Evolutionary conservation across 1,140 invertebrate species (phyloP).

Genomic region (Micrasema longulum): DNA sequence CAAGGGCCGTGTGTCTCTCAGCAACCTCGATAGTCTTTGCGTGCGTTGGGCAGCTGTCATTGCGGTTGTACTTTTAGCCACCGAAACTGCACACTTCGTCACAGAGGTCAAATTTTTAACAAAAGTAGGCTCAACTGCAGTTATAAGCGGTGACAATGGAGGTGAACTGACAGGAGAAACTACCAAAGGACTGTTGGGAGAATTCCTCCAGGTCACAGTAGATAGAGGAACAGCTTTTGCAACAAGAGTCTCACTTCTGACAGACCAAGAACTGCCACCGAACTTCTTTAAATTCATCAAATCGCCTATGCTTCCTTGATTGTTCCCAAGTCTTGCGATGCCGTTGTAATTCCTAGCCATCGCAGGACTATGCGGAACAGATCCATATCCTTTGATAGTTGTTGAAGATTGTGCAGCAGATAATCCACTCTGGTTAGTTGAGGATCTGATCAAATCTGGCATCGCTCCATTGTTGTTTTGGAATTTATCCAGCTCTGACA

Average conservation of each 20-base stretch:
- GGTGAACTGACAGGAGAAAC: constrained; percentile 59
- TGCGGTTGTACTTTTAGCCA: constrained; percentile 34
- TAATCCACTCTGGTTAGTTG: constrained; percentile 61
- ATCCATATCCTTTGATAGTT: constrained; percentile 61
- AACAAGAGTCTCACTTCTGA: constrained; percentile 74
- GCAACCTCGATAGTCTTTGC: constrained; percentile 73
- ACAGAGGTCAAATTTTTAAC: not conserved
- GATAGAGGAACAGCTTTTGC: constrained; percentile 78
- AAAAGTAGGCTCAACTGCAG: not conserved
- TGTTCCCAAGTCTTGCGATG: constrained; percentile 57
- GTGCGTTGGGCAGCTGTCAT: constrained; percentile 76
- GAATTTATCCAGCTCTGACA: constrained; percentile 79
- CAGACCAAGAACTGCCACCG: constrained; percentile 75
- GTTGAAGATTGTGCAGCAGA: constrained; percentile 56
- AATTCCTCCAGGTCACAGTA: constrained; percentile 72
- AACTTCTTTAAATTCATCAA: constrained; percentile 82
- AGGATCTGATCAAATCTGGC: constrained; percentile 66
- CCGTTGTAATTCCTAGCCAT: constrained; percentile 65
- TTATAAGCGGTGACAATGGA: constrained; percentile 56
- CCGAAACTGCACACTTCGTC: constrained; percentile 58
- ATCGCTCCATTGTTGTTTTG: constrained; percentile 57
- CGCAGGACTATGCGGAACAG: constrained; percentile 68
- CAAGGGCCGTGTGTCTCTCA: constrained; percentile 62
- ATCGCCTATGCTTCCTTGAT: constrained; percentile 79
- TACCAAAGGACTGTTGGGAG: constrained; percentile 59